A percentile compares a stretch with the other conserved stretches of the same genome.
Conservation (phyloP, 1,140 invertebrate species). For the Cataglyphis hispanica region DNA sequence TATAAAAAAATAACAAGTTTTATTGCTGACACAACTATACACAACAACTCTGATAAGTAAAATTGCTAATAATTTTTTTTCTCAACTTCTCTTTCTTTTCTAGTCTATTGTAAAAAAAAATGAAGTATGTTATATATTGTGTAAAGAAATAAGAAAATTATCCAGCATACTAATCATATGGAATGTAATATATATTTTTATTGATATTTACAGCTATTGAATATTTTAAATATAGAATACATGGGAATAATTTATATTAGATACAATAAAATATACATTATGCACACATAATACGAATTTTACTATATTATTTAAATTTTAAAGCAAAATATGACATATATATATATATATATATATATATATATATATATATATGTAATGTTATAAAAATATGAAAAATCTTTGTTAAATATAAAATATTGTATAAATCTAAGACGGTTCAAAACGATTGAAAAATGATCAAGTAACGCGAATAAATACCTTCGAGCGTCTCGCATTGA, state of each 20-base stretch:
- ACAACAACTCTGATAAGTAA: background rate
- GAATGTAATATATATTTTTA: slow-evolving; percentile 77
- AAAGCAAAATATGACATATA: slow-evolving; percentile 34
- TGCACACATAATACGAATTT: slow-evolving; percentile 75
- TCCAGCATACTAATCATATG: slow-evolving; percentile 40
- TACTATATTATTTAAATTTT: slow-evolving; percentile 60
- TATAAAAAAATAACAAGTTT: background rate
- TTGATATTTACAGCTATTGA: slow-evolving; percentile 60
- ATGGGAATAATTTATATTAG: slow-evolving; percentile 65
- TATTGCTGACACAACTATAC: background rate
- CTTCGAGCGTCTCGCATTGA: slow-evolving; percentile 99
- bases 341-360: no score
- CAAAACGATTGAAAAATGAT: background rate
- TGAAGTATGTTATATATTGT: background rate
- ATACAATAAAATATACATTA: slow-evolving; percentile 79
- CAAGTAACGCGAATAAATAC: slow-evolving; percentile 86
- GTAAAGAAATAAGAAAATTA: background rate
- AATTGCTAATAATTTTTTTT: background rate
- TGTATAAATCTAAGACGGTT: no score
- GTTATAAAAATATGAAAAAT: background rate
- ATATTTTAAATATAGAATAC: slow-evolving; percentile 73
- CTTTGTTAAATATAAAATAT: no score
- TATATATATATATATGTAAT: no score
- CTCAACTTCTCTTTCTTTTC: background rate
- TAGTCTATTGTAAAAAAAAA: background rate